These are phyloP conservation scores for Eretmocerus hayati DNA, from an alignment of 2,888 invertebrate species.

Conservation along the genomic window DNA sequence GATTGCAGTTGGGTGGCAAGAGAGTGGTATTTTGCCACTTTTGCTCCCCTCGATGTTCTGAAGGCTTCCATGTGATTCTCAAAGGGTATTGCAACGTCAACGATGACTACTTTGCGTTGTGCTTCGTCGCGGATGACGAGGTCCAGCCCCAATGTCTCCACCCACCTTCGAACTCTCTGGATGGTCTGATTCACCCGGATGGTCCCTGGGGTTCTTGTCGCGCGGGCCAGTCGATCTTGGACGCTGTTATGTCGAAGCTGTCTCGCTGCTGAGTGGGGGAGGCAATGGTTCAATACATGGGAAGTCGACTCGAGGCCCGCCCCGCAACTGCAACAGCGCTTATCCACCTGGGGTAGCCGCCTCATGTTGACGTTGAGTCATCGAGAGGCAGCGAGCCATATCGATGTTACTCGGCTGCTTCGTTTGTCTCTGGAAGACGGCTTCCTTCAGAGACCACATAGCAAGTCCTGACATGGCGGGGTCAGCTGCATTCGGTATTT, in stretches of 20 bases:
- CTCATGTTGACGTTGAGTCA: constrained; percentile 19
- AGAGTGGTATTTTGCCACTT: too few relatives aligned
- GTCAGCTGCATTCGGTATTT: constrained; percentile 30
- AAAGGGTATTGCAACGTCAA: constrained; percentile 35
- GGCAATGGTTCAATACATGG: constrained; percentile 39
- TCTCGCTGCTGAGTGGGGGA: constrained; percentile 29
- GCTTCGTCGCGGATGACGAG: constrained; percentile 25
- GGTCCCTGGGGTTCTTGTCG: constrained; percentile 14
- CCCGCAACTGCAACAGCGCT: constrained; percentile 32
- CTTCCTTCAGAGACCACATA: constrained; percentile 19
- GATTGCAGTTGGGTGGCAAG: too few relatives aligned
- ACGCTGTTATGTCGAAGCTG: constrained; percentile 28
- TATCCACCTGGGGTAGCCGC: constrained; percentile 21
- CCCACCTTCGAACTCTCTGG: constrained; percentile 13
- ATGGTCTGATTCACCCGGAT: constrained; percentile 21
- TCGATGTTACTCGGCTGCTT: constrained; percentile 13
- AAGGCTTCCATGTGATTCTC: too few relatives aligned
- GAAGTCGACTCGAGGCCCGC: constrained; percentile 33
- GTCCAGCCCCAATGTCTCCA: constrained; percentile 22
- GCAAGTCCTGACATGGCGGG: constrained; percentile 24
- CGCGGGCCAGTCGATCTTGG: constrained; percentile 24
- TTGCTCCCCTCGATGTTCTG: too few relatives aligned
- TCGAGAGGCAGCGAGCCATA: constrained; percentile 20
- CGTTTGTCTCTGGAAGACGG: constrained; percentile 18
- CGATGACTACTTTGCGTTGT: constrained; percentile 23